Percentiles rank a stretch among this genome's conserved stretches.
Conservation (phyloP, 2,113 vertebrate genomes). For the Rhipidura dahli region DNA sequence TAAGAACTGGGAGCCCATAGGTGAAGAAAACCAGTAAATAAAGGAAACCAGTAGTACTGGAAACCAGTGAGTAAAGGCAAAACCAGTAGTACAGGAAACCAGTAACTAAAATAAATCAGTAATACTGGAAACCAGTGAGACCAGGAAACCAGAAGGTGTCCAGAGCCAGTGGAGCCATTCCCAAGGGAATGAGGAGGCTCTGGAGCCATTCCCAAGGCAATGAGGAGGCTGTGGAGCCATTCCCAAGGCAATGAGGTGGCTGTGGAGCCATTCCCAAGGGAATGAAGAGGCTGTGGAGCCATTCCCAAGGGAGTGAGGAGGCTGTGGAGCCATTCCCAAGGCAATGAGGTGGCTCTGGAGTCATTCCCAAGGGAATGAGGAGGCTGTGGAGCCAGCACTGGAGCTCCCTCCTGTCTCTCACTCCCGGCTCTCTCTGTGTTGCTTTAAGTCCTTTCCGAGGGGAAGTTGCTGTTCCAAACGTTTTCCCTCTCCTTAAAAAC, state of each 20-base stretch:
- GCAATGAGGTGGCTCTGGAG: no score
- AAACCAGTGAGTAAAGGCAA: background rate
- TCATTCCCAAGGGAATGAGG: background rate
- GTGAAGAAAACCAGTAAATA: background rate
- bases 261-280: background rate
- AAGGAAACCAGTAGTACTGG: no score
- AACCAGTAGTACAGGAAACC: background rate
- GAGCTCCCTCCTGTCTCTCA: background rate
- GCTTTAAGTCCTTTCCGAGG: accelerated
- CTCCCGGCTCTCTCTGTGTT: background rate
- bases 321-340: background rate
- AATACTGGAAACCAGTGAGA: background rate
- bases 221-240: background rate
- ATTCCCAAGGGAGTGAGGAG: no score
- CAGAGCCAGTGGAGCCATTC: background rate
- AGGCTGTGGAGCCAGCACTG: background rate
- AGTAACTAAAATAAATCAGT: background rate
- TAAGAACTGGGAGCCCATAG: no score
- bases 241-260: background rate
- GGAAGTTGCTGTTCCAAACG: background rate
- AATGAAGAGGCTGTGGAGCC: background rate
- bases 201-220: background rate
- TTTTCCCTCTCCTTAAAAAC: background rate
- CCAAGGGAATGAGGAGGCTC: background rate
- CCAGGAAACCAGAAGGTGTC: background rate